A percentile compares a stretch with the other conserved stretches of the same genome.
Evolutionary conservation across 2,888 invertebrate species (phyloP).

Genomic region (Branchipolynoe longqiensis): DNA sequence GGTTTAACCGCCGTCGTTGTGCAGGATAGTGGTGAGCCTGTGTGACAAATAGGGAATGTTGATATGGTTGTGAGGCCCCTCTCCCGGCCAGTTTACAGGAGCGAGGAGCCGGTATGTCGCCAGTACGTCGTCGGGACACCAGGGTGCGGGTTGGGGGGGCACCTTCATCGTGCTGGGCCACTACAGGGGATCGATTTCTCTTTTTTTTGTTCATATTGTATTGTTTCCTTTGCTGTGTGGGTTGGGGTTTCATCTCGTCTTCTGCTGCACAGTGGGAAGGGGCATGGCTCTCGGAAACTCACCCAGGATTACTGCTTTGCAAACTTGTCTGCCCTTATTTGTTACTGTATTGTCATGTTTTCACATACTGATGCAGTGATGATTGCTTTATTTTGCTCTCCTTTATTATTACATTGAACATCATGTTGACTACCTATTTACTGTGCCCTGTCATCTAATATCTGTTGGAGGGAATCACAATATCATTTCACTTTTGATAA

Average conservation of each 20-base stretch:
- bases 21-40: no score
- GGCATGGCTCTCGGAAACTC: constrained; percentile 48
- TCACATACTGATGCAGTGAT: constrained; percentile 55
- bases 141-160: no score
- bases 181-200: constrained; percentile 1
- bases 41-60: no score
- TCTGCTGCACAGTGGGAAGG: constrained; percentile 38
- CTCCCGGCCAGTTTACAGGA: no score
- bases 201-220: constrained; percentile 17
- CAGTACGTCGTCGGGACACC: no score
- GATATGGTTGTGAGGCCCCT: no score
- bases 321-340: constrained; percentile 56
- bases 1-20: no score
- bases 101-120: no score
- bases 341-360: constrained; percentile 56
- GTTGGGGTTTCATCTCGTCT: constrained; percentile 3
- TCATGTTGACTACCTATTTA: constrained; percentile 53
- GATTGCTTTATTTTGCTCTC: constrained; percentile 55
- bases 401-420: constrained; percentile 54
- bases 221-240: constrained; percentile 17
- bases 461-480: constrained; percentile 37
- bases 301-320: constrained; percentile 58
- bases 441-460: constrained; percentile 56
- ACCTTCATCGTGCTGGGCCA: background rate
- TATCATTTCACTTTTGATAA: constrained; percentile 45